Percentiles rank a stretch among this genome's conserved stretches.
phyloP scores from a whole-genome alignment of 2,888 invertebrate species.

The Nemotelus pantherinus region DNA sequence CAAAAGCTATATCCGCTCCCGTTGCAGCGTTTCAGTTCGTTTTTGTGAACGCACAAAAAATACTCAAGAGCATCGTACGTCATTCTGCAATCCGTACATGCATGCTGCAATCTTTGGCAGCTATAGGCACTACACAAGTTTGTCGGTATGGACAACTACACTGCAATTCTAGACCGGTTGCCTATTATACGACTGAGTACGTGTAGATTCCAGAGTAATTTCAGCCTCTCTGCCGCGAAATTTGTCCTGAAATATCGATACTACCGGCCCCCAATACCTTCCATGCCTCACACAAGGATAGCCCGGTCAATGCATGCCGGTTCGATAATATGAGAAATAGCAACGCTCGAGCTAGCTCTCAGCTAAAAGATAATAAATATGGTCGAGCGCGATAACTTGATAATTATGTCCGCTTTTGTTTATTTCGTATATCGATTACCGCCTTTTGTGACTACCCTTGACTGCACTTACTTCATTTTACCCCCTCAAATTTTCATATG shows the following conservation, averaged over 20 bases:
- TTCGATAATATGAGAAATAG: neutral
- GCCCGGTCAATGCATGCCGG: neutral
- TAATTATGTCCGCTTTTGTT: constrained; percentile 66
- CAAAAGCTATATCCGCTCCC: constrained; percentile 14
- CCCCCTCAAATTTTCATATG: constrained; percentile 47
- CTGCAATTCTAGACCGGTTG: neutral
- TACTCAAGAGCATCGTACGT: constrained; percentile 37
- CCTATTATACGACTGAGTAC: constrained; percentile 37
- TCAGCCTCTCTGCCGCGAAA: constrained; percentile 30
- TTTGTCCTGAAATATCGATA: constrained; percentile 33
- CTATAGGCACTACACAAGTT: constrained; percentile 4
- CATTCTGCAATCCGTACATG: constrained; percentile 31
- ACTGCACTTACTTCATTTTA: constrained; percentile 30
- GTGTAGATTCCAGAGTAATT: constrained; percentile 38
- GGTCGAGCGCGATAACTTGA: constrained; percentile 63
- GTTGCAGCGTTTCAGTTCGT: constrained; percentile 4
- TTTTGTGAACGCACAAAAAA: constrained; percentile 26
- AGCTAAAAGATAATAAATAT: constrained; percentile 55
- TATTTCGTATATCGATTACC: constrained; percentile 65
- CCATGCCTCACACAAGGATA: neutral
- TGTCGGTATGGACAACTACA: neutral
- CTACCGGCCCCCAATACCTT: neutral
- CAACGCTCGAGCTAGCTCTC: constrained; percentile 18
- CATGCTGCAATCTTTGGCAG: neutral
- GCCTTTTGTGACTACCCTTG: constrained; percentile 57